Percentiles rank a stretch among this genome's conserved stretches.
These are phyloP conservation scores for Ennomos quercinarius DNA, from an alignment of 2,888 invertebrate species.

Conservation along the genomic window DNA sequence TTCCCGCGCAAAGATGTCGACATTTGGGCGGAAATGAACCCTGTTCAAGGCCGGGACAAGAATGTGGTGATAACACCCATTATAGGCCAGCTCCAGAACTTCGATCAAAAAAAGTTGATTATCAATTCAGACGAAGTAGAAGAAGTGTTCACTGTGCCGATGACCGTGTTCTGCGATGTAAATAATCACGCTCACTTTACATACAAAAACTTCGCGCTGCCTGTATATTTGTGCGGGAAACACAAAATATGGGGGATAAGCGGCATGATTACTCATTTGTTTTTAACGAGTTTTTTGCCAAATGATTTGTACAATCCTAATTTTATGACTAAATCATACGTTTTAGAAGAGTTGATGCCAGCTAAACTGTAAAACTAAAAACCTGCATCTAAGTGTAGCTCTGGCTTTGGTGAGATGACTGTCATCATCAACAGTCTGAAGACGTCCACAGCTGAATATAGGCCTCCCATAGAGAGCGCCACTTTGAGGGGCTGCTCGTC, in stretches of 20 bases:
- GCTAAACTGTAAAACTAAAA: constrained; percentile 58
- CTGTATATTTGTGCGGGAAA: constrained; percentile 83
- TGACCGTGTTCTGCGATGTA: constrained; percentile 87
- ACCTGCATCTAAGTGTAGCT: no score
- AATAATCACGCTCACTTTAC: constrained; percentile 87
- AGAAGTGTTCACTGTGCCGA: constrained; percentile 89
- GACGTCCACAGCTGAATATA: no score
- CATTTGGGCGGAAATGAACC: constrained; percentile 87
- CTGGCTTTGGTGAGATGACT: no score
- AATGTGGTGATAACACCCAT: constrained; percentile 89
- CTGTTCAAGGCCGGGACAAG: constrained; percentile 61
- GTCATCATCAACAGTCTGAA: no score
- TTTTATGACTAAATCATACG: constrained; percentile 59
- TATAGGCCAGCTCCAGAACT: constrained; percentile 85
- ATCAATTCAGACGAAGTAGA: constrained; percentile 91
- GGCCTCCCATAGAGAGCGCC: no score
- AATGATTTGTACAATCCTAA: constrained; percentile 58
- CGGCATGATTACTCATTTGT: constrained; percentile 90
- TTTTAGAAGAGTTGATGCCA: constrained; percentile 62
- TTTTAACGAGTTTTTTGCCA: constrained; percentile 72
- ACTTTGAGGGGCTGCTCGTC: no score
- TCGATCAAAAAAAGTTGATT: constrained; percentile 79
- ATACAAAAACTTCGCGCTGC: constrained; percentile 80
- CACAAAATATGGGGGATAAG: constrained; percentile 92
- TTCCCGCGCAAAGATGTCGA: constrained; percentile 86